Conservation (phyloP, 2,888 invertebrate genomes). For the Cartodere bifasciata region DNA sequence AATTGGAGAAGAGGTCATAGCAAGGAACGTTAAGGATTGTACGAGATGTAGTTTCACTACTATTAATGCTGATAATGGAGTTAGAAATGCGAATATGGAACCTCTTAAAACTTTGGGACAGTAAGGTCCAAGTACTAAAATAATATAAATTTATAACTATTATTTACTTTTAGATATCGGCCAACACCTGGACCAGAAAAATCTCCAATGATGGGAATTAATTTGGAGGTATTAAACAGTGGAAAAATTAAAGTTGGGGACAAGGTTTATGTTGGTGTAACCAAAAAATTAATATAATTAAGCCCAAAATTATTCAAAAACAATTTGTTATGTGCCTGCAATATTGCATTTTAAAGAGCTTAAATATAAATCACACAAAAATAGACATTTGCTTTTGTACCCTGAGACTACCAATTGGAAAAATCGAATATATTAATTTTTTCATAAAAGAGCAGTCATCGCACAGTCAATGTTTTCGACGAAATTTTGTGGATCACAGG, state of each 20-base stretch:
- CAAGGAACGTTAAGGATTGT: constrained; percentile 43
- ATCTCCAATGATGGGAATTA: constrained; percentile 38
- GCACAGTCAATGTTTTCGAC: no score
- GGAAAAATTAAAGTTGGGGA: constrained; percentile 40
- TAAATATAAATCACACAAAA: no score
- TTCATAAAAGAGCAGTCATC: no score
- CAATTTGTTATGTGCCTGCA: no score
- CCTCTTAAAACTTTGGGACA: constrained; percentile 38
- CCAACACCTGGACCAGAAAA: constrained; percentile 27
- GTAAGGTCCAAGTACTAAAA: background rate
- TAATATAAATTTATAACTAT: background rate
- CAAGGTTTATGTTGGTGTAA: constrained; percentile 36
- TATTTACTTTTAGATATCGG: constrained; percentile 39
- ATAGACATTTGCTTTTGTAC: no score
- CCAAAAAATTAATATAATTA: no score
- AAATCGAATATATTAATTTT: no score
- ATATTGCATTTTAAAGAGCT: no score
- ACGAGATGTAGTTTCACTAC: constrained; percentile 37
- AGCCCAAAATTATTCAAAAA: no score
- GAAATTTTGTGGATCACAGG: no score
- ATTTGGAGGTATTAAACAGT: constrained; percentile 35
- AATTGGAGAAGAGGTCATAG: constrained; percentile 37
- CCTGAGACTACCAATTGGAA: no score
- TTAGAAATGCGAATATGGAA: constrained; percentile 33
- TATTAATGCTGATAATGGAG: constrained; percentile 38